Percentiles rank a stretch among this genome's conserved stretches.
Conservation (phyloP, 2,888 invertebrate species). For the Cheilosia pagana region DNA sequence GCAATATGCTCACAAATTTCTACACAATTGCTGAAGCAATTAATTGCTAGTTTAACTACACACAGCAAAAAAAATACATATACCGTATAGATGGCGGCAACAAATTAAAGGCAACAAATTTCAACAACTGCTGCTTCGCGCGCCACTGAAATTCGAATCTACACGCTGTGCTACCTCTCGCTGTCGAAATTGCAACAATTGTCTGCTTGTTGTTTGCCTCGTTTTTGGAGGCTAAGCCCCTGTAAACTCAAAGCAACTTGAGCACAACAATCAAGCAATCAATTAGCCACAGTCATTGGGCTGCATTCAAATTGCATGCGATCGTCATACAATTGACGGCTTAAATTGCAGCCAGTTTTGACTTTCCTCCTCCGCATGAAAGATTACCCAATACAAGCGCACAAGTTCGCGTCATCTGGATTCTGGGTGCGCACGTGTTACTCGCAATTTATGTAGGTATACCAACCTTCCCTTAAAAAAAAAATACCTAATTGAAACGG, state of each 20-base stretch:
- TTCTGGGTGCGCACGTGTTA: conserved; percentile 55
- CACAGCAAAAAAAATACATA: neutral
- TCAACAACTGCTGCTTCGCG: conserved; percentile 48
- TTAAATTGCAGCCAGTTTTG: conserved; percentile 51
- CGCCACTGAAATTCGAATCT: conserved; percentile 47
- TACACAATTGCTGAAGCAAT: conserved; percentile 69
- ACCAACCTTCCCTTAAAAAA: conserved; percentile 32
- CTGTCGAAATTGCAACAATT: conserved; percentile 69
- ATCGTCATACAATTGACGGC: conserved; percentile 52
- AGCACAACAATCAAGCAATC: conserved; percentile 71
- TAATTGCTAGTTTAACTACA: conserved; percentile 61
- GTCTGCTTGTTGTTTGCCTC: conserved; percentile 19
- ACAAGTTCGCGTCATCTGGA: conserved; percentile 47
- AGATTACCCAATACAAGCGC: conserved; percentile 59
- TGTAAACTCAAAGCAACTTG: conserved; percentile 46
- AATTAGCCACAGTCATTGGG: conserved; percentile 70
- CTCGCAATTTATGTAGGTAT: conserved; percentile 28
- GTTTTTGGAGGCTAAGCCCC: conserved; percentile 46
- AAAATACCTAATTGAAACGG: conserved; percentile 40
- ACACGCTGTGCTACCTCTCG: conserved; percentile 11
- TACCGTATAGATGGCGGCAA: conserved; percentile 13
- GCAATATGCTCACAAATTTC: conserved; percentile 52
- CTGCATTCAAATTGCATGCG: conserved; percentile 74
- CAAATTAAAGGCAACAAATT: conserved; percentile 59
- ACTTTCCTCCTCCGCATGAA: conserved; percentile 50